Conservation (phyloP, 2,113 vertebrate genomes). For the Xyliphius kryptos region DNA sequence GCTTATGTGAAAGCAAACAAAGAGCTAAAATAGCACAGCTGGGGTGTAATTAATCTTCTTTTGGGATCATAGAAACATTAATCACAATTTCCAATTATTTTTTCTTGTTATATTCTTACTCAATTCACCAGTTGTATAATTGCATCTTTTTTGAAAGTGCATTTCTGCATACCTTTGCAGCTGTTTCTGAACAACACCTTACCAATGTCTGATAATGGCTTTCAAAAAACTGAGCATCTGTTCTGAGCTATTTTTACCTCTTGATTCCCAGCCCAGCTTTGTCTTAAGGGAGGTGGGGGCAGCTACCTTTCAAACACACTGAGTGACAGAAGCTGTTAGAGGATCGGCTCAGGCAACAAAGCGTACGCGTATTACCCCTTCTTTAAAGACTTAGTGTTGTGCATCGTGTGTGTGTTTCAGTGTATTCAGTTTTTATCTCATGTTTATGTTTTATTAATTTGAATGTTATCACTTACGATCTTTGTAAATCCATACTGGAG, state of each 20-base stretch:
- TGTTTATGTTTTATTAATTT: too few relatives aligned
- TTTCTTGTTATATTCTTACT: background rate
- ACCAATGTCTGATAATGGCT: conserved; percentile 44
- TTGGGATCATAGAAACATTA: background rate
- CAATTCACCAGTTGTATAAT: background rate
- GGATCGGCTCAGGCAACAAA: background rate
- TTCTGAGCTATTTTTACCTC: conserved; percentile 38
- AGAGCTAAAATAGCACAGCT: background rate
- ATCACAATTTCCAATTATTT: background rate
- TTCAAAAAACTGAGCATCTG: conserved; percentile 41
- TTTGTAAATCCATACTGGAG: too few relatives aligned
- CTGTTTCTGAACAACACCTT: conserved; percentile 31
- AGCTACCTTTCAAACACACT: conserved; percentile 20
- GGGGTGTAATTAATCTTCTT: background rate
- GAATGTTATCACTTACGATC: too few relatives aligned
- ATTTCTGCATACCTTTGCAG: conserved; percentile 30
- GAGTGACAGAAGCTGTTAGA: conserved; percentile 1
- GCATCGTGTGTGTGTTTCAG: too few relatives aligned
- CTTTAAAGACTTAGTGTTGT: background rate
- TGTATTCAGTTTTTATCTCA: too few relatives aligned
- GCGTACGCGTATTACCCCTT: background rate
- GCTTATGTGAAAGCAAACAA: background rate
- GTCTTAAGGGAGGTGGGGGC: conserved; percentile 29
- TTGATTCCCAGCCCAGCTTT: conserved; percentile 29
- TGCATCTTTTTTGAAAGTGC: conserved; percentile 19